Evolutionary conservation across 2,797 vertebrate genomes (phyloP).

Genomic region (Phataginus tetradactyla): DNA sequence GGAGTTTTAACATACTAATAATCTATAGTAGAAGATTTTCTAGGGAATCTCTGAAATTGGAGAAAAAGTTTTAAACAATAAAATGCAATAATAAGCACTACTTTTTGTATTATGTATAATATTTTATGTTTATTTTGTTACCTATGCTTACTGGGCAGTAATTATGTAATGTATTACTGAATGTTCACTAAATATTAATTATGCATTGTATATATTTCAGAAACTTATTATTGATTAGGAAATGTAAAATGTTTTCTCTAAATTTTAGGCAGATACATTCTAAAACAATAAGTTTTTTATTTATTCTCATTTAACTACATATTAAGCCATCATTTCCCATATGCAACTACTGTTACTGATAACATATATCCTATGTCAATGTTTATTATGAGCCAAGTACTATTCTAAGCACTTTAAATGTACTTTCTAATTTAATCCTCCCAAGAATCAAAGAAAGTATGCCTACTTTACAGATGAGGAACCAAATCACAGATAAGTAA

Average conservation of each 20-base stretch:
- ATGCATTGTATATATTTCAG: background rate
- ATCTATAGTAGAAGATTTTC: background rate
- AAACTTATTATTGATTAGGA: conserved; percentile 30
- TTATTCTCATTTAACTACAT: background rate
- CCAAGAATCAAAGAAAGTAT: background rate
- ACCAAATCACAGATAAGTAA: background rate
- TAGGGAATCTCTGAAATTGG: background rate
- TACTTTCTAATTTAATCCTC: conserved; percentile 30
- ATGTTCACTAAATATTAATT: conserved; percentile 27
- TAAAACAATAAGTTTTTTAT: background rate
- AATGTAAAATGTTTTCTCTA: conserved; percentile 4
- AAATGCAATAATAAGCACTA: conserved; percentile 7
- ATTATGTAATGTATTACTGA: background rate
- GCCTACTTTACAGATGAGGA: background rate
- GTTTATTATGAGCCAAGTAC: background rate
- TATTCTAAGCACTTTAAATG: background rate
- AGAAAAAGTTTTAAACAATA: background rate
- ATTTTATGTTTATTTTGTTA: conserved; percentile 17
- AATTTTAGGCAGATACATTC: background rate
- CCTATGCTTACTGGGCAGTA: background rate
- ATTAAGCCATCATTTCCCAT: background rate
- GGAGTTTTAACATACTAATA: background rate
- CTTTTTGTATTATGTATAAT: background rate
- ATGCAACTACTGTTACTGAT: background rate
- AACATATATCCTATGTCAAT: background rate